Conservation (phyloP, 2,113 vertebrate species). For the Plecotus auritus region DNA sequence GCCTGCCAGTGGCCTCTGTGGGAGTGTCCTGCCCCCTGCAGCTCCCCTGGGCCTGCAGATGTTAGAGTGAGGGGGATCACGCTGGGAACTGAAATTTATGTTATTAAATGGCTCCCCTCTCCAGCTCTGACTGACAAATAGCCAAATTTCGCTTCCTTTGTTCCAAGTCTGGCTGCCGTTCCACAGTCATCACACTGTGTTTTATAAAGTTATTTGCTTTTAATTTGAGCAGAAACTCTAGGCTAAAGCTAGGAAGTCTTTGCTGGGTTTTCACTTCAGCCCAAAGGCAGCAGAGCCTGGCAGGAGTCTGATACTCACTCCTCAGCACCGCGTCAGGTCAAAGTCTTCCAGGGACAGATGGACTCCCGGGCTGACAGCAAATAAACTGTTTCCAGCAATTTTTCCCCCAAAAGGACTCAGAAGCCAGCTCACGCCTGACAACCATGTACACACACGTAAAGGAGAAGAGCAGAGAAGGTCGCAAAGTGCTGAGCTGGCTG, state of each 20-base stretch:
- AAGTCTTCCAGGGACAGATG: not conserved
- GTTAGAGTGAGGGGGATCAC: not conserved
- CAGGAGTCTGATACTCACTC: not conserved
- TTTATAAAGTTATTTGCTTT: constrained; percentile 28
- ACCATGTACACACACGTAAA: not conserved
- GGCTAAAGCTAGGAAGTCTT: not conserved
- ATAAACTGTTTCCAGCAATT: not conserved
- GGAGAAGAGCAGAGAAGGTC: not conserved
- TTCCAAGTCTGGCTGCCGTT: not conserved
- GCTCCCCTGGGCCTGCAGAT: not conserved
- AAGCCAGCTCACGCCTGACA: not conserved
- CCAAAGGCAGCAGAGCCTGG: not conserved
- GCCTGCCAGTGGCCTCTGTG: not conserved
- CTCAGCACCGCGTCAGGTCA: not conserved
- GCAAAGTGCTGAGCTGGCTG: not conserved
- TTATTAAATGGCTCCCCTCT: not conserved
- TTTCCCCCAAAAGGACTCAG: not conserved
- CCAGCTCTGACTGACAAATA: not conserved
- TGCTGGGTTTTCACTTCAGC: not conserved
- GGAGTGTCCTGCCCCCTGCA: not conserved
- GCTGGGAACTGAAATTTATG: not conserved
- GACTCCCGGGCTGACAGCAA: not conserved
- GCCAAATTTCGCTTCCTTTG: not conserved
- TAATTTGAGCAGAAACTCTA: not conserved
- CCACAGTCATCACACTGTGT: not conserved